These are phyloP conservation scores for Varecia variegata DNA, from an alignment of 2,797 vertebrate species.

Conservation along the genomic window DNA sequence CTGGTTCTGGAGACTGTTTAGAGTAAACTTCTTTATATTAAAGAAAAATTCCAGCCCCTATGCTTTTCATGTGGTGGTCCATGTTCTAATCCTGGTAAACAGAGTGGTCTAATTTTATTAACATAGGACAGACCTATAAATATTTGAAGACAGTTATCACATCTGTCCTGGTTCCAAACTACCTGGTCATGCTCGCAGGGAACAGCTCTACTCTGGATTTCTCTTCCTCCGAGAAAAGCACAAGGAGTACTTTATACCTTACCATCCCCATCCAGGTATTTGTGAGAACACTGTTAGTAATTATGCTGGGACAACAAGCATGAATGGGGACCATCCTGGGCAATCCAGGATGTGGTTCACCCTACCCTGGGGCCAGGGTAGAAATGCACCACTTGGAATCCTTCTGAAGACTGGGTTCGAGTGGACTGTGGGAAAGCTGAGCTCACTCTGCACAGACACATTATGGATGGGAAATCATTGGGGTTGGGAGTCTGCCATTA, in stretches of 20 bases:
- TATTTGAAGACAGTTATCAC: neutral
- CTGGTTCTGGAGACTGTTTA: neutral
- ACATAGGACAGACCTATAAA: neutral
- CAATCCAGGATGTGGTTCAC: neutral
- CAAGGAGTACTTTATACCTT: neutral
- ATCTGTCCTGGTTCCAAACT: neutral
- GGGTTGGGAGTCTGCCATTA: neutral
- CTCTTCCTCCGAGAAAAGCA: constrained; percentile 11
- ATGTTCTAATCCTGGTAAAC: neutral
- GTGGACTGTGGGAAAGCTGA: neutral
- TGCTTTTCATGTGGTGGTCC: neutral
- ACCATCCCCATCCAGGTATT: neutral
- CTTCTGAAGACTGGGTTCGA: neutral
- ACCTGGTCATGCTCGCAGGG: neutral
- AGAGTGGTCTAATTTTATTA: neutral
- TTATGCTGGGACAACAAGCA: neutral
- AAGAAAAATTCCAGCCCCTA: neutral
- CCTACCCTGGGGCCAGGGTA: neutral
- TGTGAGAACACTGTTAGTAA: constrained; percentile 7
- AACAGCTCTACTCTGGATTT: neutral
- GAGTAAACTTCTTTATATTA: neutral
- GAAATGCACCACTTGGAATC: neutral
- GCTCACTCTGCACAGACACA: neutral
- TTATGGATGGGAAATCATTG: neutral
- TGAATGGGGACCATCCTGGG: neutral